Conservation (phyloP, 2,888 invertebrate genomes). For the Volucella inflata region DNA sequence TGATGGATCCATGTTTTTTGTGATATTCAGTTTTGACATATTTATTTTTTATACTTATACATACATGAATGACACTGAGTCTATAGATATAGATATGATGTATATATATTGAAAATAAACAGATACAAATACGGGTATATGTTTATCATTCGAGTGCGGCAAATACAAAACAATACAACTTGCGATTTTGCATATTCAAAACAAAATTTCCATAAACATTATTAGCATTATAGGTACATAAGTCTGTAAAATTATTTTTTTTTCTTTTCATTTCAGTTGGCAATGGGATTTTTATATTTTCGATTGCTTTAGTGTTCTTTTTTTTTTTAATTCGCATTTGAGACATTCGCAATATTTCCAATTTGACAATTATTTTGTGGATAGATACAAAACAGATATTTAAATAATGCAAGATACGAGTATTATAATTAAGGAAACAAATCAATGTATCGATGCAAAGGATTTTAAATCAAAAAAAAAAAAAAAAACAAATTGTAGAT, state of each 20-base stretch:
- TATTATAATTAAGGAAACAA: conserved; percentile 9
- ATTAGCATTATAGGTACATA: conserved; percentile 37
- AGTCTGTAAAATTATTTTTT: conserved; percentile 33
- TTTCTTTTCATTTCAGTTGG: conserved; percentile 24
- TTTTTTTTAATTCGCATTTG: conserved; percentile 37
- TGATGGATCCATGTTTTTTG: conserved; percentile 74
- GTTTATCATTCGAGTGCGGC: conserved; percentile 75
- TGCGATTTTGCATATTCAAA: conserved; percentile 73
- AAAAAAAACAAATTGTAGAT: neutral
- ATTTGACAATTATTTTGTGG: conserved; percentile 42
- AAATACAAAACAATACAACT: conserved; percentile 75
- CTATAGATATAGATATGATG: conserved; percentile 67
- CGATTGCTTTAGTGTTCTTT: conserved; percentile 1
- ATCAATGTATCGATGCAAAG: conserved; percentile 23
- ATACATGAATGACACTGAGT: conserved; percentile 76
- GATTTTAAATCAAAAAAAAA: conserved; percentile 19
- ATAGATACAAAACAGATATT: conserved; percentile 16
- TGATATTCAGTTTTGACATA: conserved; percentile 68
- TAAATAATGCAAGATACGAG: conserved; percentile 24
- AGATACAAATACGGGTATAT: conserved; percentile 55
- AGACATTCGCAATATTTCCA: conserved; percentile 66
- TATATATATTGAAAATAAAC: conserved; percentile 65
- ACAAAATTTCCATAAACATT: conserved; percentile 67
- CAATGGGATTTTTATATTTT: conserved; percentile 32
- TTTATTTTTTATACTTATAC: conserved; percentile 66